phyloP scores from a whole-genome alignment of 2,888 invertebrate species.

The Megaustenia siamemsis region DNA sequence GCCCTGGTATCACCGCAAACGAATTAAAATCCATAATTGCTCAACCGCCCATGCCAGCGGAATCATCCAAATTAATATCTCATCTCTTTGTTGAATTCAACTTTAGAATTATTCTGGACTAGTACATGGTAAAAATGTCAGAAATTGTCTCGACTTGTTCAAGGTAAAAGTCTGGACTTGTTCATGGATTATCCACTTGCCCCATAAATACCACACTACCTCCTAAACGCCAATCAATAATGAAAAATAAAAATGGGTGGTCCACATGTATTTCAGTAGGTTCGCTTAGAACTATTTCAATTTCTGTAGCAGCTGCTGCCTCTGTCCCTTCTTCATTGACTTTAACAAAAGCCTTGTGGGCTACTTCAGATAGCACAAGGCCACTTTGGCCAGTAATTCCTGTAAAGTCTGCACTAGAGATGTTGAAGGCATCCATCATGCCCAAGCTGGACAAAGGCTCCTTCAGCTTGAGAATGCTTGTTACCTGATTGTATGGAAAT shows the following conservation, averaged over 20 bases:
- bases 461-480: constrained; percentile 63
- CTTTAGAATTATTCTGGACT: too few relatives aligned
- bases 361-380: constrained; percentile 70
- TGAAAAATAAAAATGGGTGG: constrained; percentile 76
- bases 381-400: constrained; percentile 66
- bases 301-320: constrained; percentile 76
- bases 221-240: constrained; percentile 62
- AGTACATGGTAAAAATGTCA: too few relatives aligned
- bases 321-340: constrained; percentile 78
- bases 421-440: constrained; percentile 69
- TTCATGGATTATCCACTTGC: constrained; percentile 18
- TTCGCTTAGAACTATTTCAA: constrained; percentile 20
- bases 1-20: too few relatives aligned
- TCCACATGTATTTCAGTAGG: constrained; percentile 62
- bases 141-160: too few relatives aligned
- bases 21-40: too few relatives aligned
- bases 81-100: too few relatives aligned
- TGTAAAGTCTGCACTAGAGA: constrained; percentile 71
- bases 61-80: too few relatives aligned
- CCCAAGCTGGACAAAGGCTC: constrained; percentile 65
- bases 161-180: constrained; percentile 54
- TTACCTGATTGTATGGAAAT: constrained; percentile 59
- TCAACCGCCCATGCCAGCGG: too few relatives aligned
- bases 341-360: constrained; percentile 78
- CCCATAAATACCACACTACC: constrained; percentile 33